Percentiles rank a stretch among this genome's conserved stretches.
Evolutionary conservation across 2,797 vertebrate species (phyloP).

Genomic region (Pantherophis alleghaniensis): DNA sequence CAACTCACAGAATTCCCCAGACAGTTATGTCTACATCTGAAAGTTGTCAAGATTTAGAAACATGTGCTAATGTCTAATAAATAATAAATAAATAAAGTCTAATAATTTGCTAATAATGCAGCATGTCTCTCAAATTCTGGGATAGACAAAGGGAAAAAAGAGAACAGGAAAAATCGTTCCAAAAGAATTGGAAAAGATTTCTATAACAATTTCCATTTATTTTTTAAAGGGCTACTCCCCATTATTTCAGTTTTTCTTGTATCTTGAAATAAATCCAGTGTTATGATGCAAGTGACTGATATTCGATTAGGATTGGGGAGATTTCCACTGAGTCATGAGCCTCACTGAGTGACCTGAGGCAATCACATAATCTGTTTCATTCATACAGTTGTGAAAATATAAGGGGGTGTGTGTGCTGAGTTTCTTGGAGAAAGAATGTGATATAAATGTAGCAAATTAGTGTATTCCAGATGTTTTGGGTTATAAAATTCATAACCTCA

Average conservation of each 20-base stretch:
- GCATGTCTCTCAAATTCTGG: neutral
- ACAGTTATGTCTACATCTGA: neutral
- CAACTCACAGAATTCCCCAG: neutral
- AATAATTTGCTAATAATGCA: neutral
- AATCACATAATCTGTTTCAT: neutral
- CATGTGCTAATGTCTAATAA: neutral
- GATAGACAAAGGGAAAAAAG: neutral
- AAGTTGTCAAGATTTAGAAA: neutral
- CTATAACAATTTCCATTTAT: neutral
- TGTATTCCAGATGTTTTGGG: neutral
- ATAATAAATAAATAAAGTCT: neutral
- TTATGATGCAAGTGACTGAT: neutral
- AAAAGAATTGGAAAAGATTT: neutral
- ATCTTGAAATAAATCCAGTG: neutral
- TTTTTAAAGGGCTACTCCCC: neutral
- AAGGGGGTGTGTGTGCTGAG: neutral
- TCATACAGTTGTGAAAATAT: neutral
- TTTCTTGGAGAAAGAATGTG: neutral
- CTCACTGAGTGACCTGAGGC: neutral
- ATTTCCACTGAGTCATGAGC: neutral
- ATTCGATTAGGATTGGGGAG: neutral
- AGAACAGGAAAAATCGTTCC: neutral
- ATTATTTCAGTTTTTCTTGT: neutral
- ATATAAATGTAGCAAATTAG: neutral
- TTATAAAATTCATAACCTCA: neutral